Evolutionary conservation across 2,113 vertebrate genomes (phyloP).

Genomic region (Grantiella picta): DNA sequence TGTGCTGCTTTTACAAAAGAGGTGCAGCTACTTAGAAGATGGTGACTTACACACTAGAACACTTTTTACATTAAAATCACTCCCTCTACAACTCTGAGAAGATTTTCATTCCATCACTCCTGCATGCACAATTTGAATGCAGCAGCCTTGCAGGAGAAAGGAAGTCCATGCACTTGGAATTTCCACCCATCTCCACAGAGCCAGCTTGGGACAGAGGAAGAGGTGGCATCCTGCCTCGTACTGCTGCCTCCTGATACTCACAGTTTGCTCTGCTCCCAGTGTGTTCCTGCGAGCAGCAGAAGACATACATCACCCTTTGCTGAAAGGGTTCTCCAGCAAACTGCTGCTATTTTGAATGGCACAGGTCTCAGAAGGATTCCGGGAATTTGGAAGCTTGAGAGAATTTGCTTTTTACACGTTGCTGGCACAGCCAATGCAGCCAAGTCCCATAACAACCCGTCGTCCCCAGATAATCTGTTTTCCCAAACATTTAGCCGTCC

Average conservation of each 20-base stretch:
- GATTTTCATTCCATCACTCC: neutral
- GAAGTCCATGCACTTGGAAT: neutral
- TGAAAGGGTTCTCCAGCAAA: neutral
- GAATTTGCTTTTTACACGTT: constrained; percentile 1
- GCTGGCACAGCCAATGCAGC: constrained; percentile 4
- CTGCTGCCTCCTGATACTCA: neutral
- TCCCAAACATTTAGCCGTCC: constrained; percentile 65
- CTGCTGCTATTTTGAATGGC: constrained; percentile 9
- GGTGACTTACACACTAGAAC: neutral
- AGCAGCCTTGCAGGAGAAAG: neutral
- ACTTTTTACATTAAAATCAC: constrained; percentile 1
- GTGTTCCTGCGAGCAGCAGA: neutral
- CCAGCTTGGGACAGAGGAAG: neutral
- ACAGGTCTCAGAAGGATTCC: neutral
- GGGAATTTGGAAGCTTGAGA: neutral
- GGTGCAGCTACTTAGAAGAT: neutral
- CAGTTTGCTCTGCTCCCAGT: neutral
- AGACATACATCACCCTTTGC: neutral
- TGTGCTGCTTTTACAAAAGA: neutral
- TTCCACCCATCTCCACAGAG: neutral
- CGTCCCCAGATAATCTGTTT: constrained; percentile 72
- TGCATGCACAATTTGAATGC: neutral
- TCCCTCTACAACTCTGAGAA: neutral
- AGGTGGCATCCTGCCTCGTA: neutral
- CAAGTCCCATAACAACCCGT: neutral